Percentiles rank a stretch among this genome's conserved stretches.
Evolutionary conservation across 2,113 vertebrate genomes (phyloP).

Genomic region (Laticauda colubrina): DNA sequence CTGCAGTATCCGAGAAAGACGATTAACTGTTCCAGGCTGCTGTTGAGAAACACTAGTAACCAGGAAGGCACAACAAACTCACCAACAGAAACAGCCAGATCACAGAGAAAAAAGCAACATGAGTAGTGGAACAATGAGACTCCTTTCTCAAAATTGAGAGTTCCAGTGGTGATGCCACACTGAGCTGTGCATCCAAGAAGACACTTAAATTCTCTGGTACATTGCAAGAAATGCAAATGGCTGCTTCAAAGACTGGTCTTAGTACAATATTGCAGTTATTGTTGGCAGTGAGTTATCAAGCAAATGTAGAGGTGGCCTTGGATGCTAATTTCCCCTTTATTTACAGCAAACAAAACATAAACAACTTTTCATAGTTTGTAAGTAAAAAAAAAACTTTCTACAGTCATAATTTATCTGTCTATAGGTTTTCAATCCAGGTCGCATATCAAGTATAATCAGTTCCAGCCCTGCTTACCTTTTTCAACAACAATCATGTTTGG

Average conservation of each 20-base stretch:
- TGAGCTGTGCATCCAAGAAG: neutral
- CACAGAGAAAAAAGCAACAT: neutral
- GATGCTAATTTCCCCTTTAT: neutral
- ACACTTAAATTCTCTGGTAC: neutral
- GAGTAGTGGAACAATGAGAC: neutral
- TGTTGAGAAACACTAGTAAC: neutral
- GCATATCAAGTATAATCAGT: neutral
- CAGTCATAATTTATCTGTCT: neutral
- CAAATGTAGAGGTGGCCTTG: neutral
- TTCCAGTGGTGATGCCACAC: neutral
- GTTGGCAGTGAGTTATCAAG: neutral
- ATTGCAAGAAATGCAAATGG: neutral
- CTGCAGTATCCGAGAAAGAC: conserved; percentile 8
- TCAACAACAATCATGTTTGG: neutral
- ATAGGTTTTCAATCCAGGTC: neutral
- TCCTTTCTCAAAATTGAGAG: neutral
- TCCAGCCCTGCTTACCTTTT: neutral
- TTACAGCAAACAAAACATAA: neutral
- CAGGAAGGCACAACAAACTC: conserved; percentile 5
- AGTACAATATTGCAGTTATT: neutral
- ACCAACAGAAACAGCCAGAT: neutral
- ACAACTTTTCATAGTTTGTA: neutral
- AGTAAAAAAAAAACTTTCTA: neutral
- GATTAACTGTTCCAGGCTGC: conserved; percentile 30
- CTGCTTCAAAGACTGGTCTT: neutral